Percentiles rank a stretch among this genome's conserved stretches.
Evolutionary conservation across 2,797 vertebrate genomes (phyloP).

Genomic region (Myoxocephalus aenaeus): DNA sequence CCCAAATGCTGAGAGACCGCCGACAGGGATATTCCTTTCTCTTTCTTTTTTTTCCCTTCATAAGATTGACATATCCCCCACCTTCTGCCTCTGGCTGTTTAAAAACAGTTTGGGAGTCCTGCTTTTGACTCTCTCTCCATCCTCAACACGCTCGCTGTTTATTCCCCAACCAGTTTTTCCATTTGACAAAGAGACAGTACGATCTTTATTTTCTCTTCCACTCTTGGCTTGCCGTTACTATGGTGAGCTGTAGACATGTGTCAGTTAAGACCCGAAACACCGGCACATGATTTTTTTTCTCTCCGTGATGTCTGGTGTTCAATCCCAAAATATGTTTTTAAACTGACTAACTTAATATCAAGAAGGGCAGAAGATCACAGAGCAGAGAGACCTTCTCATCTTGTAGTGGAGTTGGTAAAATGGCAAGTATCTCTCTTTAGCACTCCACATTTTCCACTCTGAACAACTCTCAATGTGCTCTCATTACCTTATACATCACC

Average conservation of each 20-base stretch:
- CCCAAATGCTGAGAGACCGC: constrained; percentile 68
- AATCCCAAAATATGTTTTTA: constrained; percentile 45
- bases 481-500: constrained; percentile 34
- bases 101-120: constrained; percentile 67
- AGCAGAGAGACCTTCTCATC: constrained; percentile 44
- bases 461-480: constrained; percentile 42
- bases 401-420: constrained; percentile 60
- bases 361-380: constrained; percentile 54
- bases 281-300: constrained; percentile 35
- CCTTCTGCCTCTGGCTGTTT: constrained; percentile 73
- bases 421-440: constrained; percentile 75
- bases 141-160: constrained; percentile 63
- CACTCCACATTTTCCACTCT: constrained; percentile 48
- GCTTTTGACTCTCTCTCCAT: constrained; percentile 74
- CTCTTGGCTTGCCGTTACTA: constrained; percentile 55
- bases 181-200: constrained; percentile 78
- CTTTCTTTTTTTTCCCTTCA: constrained; percentile 65
- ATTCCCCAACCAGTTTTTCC: constrained; percentile 73
- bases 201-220: constrained; percentile 70
- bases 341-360: constrained; percentile 23
- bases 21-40: constrained; percentile 72
- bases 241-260: constrained; percentile 59
- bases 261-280: constrained; percentile 57
- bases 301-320: constrained; percentile 40
- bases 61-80: constrained; percentile 78